Base-by-base conservation (phyloP, 2,888 invertebrate genomes). In the Drosophila paramelanica region DNA sequence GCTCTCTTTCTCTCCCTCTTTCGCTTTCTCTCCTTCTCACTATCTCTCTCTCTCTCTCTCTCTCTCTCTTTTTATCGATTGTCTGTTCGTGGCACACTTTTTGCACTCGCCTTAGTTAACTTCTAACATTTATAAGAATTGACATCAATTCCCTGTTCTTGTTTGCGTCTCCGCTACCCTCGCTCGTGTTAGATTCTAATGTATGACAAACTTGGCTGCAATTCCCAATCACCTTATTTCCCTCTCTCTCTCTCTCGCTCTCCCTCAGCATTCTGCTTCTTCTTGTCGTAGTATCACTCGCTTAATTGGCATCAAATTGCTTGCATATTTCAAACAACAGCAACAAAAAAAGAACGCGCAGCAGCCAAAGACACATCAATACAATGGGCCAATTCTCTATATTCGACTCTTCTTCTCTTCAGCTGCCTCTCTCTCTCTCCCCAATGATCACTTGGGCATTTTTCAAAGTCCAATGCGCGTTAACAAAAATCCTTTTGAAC, bases 401-500 rank as follows among this genome's bases (percentile, higher is more conserved):
- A 61, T 36, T 6, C 10, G 7, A 13, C 14, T 11, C 13, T 33
- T 17, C n/a, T 10, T 8, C 5, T 14, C 20, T 20, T 17, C 17
- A 1, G 17, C 17, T 51, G 27, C 27, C 45, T 23, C 43, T 50
- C 23, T 0, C 53, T 52, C 0, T 13, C 41, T 41, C 31, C 50
- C 58, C 42, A 11, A 31, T 8, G 23, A 17, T 41, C 27, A 45
- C 45, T 49, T 46, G 46, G 51, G 73, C 73, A 85, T 85, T 84
- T 85, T 87, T 85, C 89, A 85, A 85, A 85, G 89, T 85, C 85
- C 85, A 49, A 87, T 68, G 89, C 85, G 85, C 85, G 85, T 85
- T 85, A 85, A 85, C 88, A 85, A 85, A 85, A 85, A 85, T 85
- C 85, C 85, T 85, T 84, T 85, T 87, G 89, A 84, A 85, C 85